These are phyloP conservation scores for Drosophila setifemur DNA, from an alignment of 1,140 invertebrate genomes.

Conservation along the genomic window DNA sequence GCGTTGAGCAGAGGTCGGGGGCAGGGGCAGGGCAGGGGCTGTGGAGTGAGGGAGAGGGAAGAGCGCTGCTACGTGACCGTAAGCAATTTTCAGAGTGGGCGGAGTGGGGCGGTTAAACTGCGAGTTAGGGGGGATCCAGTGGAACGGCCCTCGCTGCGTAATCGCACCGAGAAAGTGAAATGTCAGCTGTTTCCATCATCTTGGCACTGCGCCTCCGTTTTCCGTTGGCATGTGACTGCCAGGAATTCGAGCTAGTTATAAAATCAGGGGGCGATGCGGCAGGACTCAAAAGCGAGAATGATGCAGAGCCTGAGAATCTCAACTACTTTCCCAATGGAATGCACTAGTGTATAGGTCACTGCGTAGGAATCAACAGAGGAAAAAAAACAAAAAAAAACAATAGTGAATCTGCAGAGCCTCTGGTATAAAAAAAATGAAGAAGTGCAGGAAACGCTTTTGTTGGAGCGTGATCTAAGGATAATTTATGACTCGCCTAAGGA, in stretches of 20 bases:
- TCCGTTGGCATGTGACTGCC: slow-evolving; percentile 46
- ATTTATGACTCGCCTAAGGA: slow-evolving; percentile 38
- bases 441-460: slow-evolving; percentile 39
- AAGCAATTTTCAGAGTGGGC: slow-evolving; percentile 56
- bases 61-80: slow-evolving; percentile 57
- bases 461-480: slow-evolving; percentile 58
- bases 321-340: slow-evolving; percentile 40
- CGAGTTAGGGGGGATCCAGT: not conserved
- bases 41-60: slow-evolving; percentile 1
- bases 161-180: slow-evolving; percentile 72
- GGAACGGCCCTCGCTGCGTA: slow-evolving; percentile 49
- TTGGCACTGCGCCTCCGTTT: slow-evolving; percentile 22
- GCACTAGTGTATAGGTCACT: slow-evolving; percentile 59
- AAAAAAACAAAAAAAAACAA: slow-evolving; percentile 1
- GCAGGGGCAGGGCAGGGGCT: not conserved
- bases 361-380: slow-evolving; percentile 34
- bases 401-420: not conserved
- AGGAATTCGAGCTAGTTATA: slow-evolving; percentile 64
- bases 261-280: slow-evolving; percentile 1
- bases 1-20: too few species aligned
- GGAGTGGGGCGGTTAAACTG: slow-evolving; percentile 7
- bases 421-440: slow-evolving; percentile 7
- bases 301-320: too few species aligned
- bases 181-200: slow-evolving; percentile 67
- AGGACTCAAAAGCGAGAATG: too few species aligned